Evolutionary conservation across 2,888 invertebrate genomes (phyloP).

Genomic region (Exephanes ischioxanthus): DNA sequence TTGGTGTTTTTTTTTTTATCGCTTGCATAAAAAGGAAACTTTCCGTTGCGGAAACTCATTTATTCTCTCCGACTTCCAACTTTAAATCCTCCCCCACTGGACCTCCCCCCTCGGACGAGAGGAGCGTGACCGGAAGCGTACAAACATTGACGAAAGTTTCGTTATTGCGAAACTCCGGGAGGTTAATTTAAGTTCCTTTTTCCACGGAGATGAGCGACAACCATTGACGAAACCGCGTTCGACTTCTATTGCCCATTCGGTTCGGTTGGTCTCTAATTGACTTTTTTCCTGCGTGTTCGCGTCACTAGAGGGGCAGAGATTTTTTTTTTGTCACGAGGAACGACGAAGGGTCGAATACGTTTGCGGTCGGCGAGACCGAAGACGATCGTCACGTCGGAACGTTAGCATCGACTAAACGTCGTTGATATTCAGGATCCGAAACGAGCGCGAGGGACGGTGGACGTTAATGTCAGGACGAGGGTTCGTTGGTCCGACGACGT

Average conservation of each 20-base stretch:
- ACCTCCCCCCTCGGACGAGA: neutral
- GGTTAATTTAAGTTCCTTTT: constrained; percentile 50
- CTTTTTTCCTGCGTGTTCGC: neutral
- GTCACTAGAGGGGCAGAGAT: neutral
- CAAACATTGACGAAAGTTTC: constrained; percentile 51
- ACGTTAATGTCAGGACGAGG: constrained; percentile 77
- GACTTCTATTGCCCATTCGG: constrained; percentile 13
- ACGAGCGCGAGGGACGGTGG: constrained; percentile 73
- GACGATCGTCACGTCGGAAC: constrained; percentile 52
- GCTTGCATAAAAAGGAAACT: constrained; percentile 62
- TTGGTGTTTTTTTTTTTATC: constrained; percentile 46
- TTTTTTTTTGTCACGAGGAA: neutral
- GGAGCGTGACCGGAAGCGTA: constrained; percentile 42
- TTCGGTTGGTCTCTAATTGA: too few species aligned
- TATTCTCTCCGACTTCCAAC: constrained; percentile 49
- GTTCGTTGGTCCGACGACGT: constrained; percentile 75
- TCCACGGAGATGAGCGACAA: neutral
- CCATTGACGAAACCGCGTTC: neutral
- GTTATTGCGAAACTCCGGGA: constrained; percentile 60
- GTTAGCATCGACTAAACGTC: constrained; percentile 71
- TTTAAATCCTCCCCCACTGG: neutral
- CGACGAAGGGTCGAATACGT: constrained; percentile 22
- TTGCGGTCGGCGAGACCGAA: constrained; percentile 63
- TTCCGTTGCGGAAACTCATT: constrained; percentile 62
- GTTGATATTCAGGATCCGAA: constrained; percentile 80